Percentiles rank a stretch among this genome's conserved stretches.
Evolutionary conservation across 2,797 vertebrate species (phyloP).

Genomic region (Lepidocolaptes lacrymiger): DNA sequence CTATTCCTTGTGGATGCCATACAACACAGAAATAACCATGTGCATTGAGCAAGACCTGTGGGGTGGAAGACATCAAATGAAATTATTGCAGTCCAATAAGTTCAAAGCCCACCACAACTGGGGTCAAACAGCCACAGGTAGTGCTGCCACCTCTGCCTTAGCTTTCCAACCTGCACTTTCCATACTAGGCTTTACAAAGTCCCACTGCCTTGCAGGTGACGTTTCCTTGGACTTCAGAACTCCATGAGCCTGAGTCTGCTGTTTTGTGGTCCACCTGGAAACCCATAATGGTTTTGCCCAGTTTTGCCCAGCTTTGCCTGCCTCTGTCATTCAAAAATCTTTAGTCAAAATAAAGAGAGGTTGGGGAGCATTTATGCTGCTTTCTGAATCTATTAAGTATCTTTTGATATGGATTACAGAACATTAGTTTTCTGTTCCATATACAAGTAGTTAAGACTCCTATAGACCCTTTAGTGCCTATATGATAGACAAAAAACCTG

Average conservation of each 20-base stretch:
- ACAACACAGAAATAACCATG: background rate
- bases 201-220: background rate
- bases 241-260: rapidly evolving
- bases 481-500: background rate
- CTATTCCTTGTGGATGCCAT: background rate
- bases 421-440: background rate
- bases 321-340: background rate
- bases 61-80: rapidly evolving
- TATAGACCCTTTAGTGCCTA: background rate
- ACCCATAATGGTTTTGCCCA: background rate
- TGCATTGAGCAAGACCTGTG: background rate
- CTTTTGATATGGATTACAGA: background rate
- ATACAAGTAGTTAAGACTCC: background rate
- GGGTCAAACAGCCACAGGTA: background rate
- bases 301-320: background rate
- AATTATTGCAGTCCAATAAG: background rate
- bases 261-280: background rate
- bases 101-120: background rate
- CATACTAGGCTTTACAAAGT: background rate
- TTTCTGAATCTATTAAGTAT: background rate
- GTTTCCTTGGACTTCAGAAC: background rate
- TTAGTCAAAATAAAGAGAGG: background rate
- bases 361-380: background rate
- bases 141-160: background rate
- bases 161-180: background rate